Percentiles rank a stretch among this genome's conserved stretches.
phyloP scores from a whole-genome alignment of 1,140 invertebrate genomes.

The Neodiprion pinetum region DNA sequence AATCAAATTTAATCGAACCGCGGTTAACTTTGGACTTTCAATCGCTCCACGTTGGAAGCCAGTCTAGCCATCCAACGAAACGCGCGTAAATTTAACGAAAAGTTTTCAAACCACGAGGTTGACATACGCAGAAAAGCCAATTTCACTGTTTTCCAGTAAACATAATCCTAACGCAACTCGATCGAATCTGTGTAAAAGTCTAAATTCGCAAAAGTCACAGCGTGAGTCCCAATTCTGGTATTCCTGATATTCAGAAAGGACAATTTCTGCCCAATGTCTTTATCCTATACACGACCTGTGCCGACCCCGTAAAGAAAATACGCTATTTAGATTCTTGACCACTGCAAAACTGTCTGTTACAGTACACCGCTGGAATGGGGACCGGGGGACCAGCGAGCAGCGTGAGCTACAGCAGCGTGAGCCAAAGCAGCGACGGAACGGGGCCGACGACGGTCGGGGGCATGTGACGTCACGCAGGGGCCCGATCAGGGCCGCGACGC shows the following conservation, averaged over 20 bases:
- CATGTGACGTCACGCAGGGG: slow-evolving; percentile 55
- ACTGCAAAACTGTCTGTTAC: slow-evolving; percentile 40
- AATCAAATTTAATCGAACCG: neutral
- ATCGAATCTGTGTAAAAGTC: neutral
- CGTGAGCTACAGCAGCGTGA: slow-evolving; percentile 56
- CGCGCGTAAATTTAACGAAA: too few relatives aligned
- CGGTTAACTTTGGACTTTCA: too few relatives aligned
- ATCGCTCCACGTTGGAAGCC: too few relatives aligned
- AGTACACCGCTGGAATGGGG: slow-evolving; percentile 51
- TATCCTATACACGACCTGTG: neutral
- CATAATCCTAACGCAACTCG: slow-evolving; percentile 8
- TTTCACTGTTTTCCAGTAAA: neutral
- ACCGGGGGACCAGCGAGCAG: slow-evolving; percentile 49
- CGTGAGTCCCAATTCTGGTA: neutral
- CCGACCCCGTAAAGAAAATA: neutral
- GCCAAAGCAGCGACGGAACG: slow-evolving; percentile 51
- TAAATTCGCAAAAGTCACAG: too few relatives aligned
- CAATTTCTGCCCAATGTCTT: neutral
- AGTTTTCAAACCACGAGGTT: too few relatives aligned
- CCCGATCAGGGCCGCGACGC: slow-evolving; percentile 50
- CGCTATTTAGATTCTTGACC: neutral
- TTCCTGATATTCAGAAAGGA: neutral
- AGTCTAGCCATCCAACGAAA: too few relatives aligned
- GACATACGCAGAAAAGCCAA: too few relatives aligned
- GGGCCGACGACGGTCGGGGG: slow-evolving; percentile 37